A percentile compares a stretch with the other conserved stretches of the same genome.
These are phyloP conservation scores for Eudyptes chrysolophus DNA, from an alignment of 2,113 vertebrate species.

Conservation along the genomic window DNA sequence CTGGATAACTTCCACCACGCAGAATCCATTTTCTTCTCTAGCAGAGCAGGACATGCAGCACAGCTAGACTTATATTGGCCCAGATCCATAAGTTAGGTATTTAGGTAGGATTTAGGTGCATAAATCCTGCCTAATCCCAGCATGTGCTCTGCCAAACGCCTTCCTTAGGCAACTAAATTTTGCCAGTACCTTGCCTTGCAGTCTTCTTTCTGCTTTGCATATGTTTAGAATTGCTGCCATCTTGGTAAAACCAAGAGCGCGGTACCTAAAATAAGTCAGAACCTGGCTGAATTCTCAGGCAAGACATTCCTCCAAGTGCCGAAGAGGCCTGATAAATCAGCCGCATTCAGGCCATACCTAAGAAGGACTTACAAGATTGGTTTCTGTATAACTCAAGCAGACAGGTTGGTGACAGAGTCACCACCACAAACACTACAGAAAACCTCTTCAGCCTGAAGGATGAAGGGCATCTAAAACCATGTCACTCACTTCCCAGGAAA, in stretches of 20 bases:
- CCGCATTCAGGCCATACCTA: not conserved
- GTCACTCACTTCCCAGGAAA: not conserved
- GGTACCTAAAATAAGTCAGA: not conserved
- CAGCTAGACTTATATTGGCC: not conserved
- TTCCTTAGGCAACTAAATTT: not conserved
- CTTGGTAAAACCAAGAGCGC: not conserved
- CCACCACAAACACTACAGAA: not conserved
- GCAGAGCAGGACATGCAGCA: not conserved
- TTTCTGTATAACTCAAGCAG: not conserved
- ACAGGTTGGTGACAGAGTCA: not conserved
- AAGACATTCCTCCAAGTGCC: not conserved
- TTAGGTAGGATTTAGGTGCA: not conserved
- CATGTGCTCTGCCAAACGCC: not conserved
- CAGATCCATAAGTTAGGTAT: not conserved
- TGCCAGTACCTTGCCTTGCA: not conserved
- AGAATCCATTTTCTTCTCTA: not conserved
- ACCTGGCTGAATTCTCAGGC: not conserved
- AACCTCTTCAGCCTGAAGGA: not conserved
- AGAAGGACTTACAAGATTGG: not conserved
- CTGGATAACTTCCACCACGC: not conserved
- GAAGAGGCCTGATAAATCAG: accelerated
- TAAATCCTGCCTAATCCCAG: not conserved
- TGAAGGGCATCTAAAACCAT: not conserved
- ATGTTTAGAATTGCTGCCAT: not conserved
- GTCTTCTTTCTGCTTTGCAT: not conserved